Percentiles rank a stretch among this genome's conserved stretches.
phyloP scores from a whole-genome alignment of 2,888 invertebrate genomes.

The Sympetrum striolatum region DNA sequence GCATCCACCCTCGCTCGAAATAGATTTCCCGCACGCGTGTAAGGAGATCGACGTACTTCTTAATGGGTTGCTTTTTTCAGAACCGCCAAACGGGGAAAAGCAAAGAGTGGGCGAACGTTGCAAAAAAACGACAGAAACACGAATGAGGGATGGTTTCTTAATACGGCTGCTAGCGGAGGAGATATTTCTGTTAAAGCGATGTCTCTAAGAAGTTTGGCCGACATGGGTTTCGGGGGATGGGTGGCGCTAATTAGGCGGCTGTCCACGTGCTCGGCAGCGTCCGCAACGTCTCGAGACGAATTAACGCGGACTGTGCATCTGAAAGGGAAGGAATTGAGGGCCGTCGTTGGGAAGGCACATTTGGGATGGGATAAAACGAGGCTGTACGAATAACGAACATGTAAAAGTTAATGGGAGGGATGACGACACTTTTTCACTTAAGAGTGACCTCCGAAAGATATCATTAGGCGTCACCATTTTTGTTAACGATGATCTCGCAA shows the following conservation, averaged over 20 bases:
- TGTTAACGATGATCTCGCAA: too few species aligned
- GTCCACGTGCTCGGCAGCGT: constrained; percentile 15
- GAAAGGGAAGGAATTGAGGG: too few species aligned
- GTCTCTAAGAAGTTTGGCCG: constrained; percentile 14
- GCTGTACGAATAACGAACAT: too few species aligned
- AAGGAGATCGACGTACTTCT: neutral
- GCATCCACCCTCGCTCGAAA: too few species aligned
- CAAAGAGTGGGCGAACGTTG: neutral
- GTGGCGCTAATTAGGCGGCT: neutral
- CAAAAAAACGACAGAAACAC: neutral
- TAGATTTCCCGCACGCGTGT: neutral
- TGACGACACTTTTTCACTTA: too few species aligned
- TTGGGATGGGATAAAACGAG: too few species aligned
- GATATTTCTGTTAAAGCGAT: neutral
- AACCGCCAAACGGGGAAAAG: neutral
- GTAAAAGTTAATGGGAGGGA: too few species aligned
- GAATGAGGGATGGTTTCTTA: constrained; percentile 4
- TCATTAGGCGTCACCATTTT: too few species aligned
- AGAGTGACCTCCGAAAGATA: too few species aligned
- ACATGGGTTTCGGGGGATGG: neutral
- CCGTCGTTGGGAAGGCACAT: too few species aligned
- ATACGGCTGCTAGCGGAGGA: neutral
- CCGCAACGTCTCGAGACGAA: neutral
- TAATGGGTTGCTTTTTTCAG: neutral
- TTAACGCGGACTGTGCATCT: neutral